Evolutionary conservation across 1,140 invertebrate species (phyloP), one percentile per base, ranked within the genome.

Genomic region (Heliconius hermathena): DNA sequence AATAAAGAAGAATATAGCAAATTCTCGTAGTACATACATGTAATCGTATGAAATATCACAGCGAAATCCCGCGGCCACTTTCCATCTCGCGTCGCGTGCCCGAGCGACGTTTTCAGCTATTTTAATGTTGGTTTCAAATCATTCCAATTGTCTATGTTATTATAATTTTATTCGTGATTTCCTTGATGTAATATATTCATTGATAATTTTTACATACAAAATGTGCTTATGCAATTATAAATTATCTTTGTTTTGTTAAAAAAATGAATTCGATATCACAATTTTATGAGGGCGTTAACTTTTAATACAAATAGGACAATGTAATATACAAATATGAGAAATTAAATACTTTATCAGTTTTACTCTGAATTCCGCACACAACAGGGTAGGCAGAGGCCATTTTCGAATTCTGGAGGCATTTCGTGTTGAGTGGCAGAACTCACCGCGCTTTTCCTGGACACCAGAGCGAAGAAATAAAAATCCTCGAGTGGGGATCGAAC

Each of bases 81-180:
- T 76, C 74, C 73, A 54, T 66, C 57, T 76, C 60, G 74, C 20
- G 33, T 76, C 74, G 74, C 74, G 74, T 76, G 74, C 36, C 54
- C 36, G n/a, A 20, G 20, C 57, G 36, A 33, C 8, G 46, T 33
- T 76, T 57, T 76, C 74, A 66, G 60, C 22, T 66, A 76, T 46
- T 76, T 76, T 26, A 60, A 76, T 70, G 36, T 52, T 52, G 60
- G 60, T 66, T 66, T 76, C 54, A 66, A 76, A 76, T 76, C 33
- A 66, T 76, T 76, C 49, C 22, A 76, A 66, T 54, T 52, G 46
- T 18, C n/a, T 26, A 41, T 54, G 22, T 75, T 76, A 76, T 66
- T 66, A 76, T 38, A 74, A 76, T 66, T 3, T 22, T 22, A 66
- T 60, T n/a, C 57, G 46, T 66, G 36, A 76, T 38, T 76, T 76